phyloP scores from a whole-genome alignment of 1,140 invertebrate species.

The Drosophila ironensis region DNA sequence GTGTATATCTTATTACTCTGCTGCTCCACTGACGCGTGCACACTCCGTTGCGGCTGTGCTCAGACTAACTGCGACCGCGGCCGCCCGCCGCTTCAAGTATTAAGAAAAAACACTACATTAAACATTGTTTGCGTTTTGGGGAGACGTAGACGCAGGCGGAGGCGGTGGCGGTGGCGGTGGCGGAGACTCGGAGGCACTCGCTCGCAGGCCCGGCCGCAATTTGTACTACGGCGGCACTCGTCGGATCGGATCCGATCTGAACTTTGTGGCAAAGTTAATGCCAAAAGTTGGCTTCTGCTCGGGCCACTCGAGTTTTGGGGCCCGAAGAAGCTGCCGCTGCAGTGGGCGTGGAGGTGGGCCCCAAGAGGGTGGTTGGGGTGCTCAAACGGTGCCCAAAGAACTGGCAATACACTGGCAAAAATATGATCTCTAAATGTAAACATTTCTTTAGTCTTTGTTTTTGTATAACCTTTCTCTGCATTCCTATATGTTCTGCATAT shows the following conservation, averaged over 20 bases:
- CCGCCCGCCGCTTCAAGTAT: constrained; percentile 79
- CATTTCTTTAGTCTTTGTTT: no score
- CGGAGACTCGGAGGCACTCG: not conserved
- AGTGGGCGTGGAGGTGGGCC: constrained; percentile 29
- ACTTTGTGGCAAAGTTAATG: constrained; percentile 48
- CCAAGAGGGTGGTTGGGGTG: no score
- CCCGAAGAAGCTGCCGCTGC: constrained; percentile 10
- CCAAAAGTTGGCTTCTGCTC: constrained; percentile 41
- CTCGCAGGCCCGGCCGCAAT: constrained; percentile 1
- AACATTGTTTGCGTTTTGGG: constrained; percentile 62
- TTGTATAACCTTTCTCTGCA: no score
- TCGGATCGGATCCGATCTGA: constrained; percentile 33
- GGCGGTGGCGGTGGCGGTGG: not conserved
- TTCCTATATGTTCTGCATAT: no score
- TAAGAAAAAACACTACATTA: constrained; percentile 75
- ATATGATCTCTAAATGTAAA: no score
- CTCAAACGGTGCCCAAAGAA: not conserved
- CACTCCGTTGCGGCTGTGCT: constrained; percentile 81
- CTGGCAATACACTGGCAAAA: not conserved
- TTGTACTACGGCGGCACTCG: constrained; percentile 16
- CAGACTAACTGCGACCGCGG: constrained; percentile 74
- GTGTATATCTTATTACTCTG: no score
- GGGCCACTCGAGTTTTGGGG: constrained; percentile 3
- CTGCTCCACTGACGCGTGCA: constrained; percentile 72
- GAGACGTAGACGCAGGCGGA: constrained; percentile 29